phyloP scores from a whole-genome alignment of 2,797 vertebrate genomes.

The Crocodylus rhombifer region DNA sequence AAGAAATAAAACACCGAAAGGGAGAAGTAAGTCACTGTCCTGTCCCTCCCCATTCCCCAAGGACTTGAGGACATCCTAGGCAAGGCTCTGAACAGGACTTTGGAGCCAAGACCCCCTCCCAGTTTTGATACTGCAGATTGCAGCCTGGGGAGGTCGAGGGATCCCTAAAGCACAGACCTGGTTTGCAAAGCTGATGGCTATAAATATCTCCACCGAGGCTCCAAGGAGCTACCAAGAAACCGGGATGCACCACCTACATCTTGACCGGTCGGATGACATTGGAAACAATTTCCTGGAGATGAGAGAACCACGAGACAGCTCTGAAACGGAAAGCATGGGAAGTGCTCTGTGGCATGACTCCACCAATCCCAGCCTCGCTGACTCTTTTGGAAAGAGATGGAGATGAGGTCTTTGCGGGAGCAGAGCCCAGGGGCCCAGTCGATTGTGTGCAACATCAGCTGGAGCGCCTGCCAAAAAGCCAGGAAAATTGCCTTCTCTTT shows the following conservation, averaged over 20 bases:
- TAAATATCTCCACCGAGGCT: background rate
- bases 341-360: background rate
- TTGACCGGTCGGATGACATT: background rate
- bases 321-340: slow-evolving; percentile 14
- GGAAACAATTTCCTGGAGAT: background rate
- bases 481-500: background rate
- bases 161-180: background rate
- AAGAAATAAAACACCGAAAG: too few relatives aligned
- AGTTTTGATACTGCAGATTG: too few relatives aligned
- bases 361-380: background rate
- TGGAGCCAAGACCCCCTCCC: too few relatives aligned
- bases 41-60: too few relatives aligned
- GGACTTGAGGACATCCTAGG: too few relatives aligned
- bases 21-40: too few relatives aligned
- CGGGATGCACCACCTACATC: background rate
- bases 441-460: background rate
- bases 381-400: background rate
- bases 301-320: background rate
- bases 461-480: background rate
- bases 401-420: background rate
- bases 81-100: too few relatives aligned
- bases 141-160: background rate
- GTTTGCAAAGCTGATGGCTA: background rate
- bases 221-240: background rate
- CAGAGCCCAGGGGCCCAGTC: background rate